phyloP scores from a whole-genome alignment of 1,140 invertebrate genomes.

The Steinernema khuongi region DNA sequence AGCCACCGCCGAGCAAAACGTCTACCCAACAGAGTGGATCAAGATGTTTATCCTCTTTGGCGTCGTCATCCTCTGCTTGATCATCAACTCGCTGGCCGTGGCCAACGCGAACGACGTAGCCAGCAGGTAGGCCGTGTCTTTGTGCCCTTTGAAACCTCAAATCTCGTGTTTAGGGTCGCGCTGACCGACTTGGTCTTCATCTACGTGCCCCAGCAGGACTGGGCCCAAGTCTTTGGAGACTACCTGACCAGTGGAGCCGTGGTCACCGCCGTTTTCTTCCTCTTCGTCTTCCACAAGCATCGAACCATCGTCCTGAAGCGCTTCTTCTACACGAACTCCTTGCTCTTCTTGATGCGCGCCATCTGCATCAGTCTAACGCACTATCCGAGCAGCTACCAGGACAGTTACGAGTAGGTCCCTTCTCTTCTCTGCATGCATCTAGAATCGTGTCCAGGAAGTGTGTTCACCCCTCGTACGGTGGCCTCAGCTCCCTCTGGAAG shows the following conservation, averaged over 20 bases:
- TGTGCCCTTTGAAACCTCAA: neutral
- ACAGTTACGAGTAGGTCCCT: slow-evolving; percentile 19
- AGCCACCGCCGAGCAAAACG: neutral
- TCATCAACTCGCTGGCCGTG: neutral
- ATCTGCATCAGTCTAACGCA: slow-evolving; percentile 23
- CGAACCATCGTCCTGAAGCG: slow-evolving; percentile 31
- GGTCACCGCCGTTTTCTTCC: slow-evolving; percentile 15
- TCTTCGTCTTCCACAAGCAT: slow-evolving; percentile 32
- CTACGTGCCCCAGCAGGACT: slow-evolving; percentile 19
- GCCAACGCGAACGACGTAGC: neutral
- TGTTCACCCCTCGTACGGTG: neutral
- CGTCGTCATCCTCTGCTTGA: neutral
- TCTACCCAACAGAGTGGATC: neutral
- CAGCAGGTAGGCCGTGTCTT: neutral
- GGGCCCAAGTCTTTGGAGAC: slow-evolving; percentile 15
- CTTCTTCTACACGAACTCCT: slow-evolving; percentile 20
- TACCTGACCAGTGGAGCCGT: neutral
- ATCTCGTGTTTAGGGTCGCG: slow-evolving; percentile 18
- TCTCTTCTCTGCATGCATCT: neutral
- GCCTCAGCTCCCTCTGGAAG: slow-evolving; percentile 5
- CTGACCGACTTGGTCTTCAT: slow-evolving; percentile 27
- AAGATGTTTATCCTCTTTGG: neutral
- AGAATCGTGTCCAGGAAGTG: slow-evolving; percentile 16
- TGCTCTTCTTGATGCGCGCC: slow-evolving; percentile 29
- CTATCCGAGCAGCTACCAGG: slow-evolving; percentile 30